Percentiles rank a stretch among this genome's conserved stretches.
These are phyloP conservation scores for Acanthopleura granulata DNA, from an alignment of 2,888 invertebrate species.

Conservation along the genomic window DNA sequence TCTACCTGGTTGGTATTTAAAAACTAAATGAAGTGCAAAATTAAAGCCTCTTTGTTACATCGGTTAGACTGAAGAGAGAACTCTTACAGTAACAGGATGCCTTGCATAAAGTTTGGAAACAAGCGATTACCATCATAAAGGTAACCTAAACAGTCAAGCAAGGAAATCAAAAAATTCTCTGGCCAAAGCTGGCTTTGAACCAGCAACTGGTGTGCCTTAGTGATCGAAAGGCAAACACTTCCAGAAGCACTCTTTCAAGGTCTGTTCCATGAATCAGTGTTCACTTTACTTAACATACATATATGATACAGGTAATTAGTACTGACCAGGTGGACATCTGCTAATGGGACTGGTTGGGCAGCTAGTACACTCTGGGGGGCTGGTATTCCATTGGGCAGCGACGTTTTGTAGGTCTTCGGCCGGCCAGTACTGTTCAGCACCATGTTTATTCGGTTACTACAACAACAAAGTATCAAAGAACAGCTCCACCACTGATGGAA, in stretches of 20 bases:
- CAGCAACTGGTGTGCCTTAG: background rate
- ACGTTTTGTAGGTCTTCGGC: constrained; percentile 37
- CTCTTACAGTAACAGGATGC: too few species aligned
- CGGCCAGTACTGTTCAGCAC: constrained; percentile 49
- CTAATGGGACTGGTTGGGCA: constrained; percentile 75
- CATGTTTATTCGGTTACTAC: constrained; percentile 56
- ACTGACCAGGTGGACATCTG: constrained; percentile 82
- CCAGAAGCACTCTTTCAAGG: background rate
- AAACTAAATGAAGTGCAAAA: too few species aligned
- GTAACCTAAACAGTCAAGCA: background rate
- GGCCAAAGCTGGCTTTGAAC: background rate
- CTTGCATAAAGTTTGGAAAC: too few species aligned
- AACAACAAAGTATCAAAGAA: constrained; percentile 20
- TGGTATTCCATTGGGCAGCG: constrained; percentile 76
- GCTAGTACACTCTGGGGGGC: constrained; percentile 80
- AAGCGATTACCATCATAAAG: too few species aligned
- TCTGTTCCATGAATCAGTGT: background rate
- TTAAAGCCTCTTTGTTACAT: too few species aligned
- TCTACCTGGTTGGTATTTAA: too few species aligned
- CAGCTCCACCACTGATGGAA: too few species aligned
- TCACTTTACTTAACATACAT: background rate
- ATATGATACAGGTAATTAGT: background rate
- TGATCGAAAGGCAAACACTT: background rate
- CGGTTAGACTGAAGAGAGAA: too few species aligned
- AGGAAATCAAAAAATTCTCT: background rate